Conservation (phyloP, 2,797 vertebrate genomes). For the Cygnus olor region DNA sequence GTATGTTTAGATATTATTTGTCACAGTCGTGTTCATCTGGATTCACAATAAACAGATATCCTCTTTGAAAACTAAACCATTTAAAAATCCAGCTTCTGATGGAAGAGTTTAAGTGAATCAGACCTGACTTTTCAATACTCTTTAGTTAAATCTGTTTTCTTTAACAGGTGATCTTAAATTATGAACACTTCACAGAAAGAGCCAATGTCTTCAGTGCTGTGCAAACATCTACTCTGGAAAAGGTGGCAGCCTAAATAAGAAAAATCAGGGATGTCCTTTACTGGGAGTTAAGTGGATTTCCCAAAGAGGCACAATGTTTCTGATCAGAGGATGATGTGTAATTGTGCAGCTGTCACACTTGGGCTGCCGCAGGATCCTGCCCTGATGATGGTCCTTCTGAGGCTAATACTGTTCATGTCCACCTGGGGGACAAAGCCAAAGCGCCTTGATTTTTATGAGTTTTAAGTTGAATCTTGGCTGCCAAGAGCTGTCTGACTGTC, state of each 20-base stretch:
- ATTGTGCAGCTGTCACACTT: not conserved
- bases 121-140: not conserved
- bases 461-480: not conserved
- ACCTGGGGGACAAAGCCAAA: not conserved
- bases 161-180: not conserved
- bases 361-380: not conserved
- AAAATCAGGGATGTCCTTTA: not conserved
- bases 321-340: not conserved
- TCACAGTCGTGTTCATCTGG: not conserved
- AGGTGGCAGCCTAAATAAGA: not conserved
- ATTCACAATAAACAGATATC: not conserved
- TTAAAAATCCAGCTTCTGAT: not conserved
- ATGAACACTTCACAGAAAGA: not conserved
- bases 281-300: not conserved
- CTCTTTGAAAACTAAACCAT: not conserved
- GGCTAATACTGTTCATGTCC: not conserved
- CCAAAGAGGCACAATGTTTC: not conserved
- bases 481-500: not conserved
- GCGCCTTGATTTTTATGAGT: accelerated
- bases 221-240: not conserved
- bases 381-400: too few species aligned
- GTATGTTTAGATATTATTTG: not conserved
- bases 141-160: not conserved
- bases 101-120: not conserved
- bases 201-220: not conserved